Conservation (phyloP, 2,888 invertebrate genomes). For the Esperia sulphurella region DNA sequence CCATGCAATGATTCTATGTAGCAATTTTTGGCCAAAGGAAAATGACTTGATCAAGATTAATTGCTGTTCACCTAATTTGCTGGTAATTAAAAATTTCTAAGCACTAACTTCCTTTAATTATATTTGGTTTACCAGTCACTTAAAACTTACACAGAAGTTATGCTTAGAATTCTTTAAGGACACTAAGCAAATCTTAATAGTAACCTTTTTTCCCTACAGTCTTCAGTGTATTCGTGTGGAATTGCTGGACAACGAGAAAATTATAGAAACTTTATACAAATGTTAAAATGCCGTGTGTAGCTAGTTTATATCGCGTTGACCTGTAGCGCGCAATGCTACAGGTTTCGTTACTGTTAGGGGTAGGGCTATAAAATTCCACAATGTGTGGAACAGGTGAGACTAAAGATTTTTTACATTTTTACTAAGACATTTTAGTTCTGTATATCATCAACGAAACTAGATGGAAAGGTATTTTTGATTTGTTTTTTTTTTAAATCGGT, state of each 20-base stretch:
- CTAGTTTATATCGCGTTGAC: slow-evolving; percentile 76
- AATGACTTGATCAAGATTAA: slow-evolving; percentile 6
- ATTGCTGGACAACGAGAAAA: slow-evolving; percentile 71
- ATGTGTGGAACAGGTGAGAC: slow-evolving; percentile 75
- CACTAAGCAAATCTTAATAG: slow-evolving; percentile 68
- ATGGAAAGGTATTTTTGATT: slow-evolving; percentile 31
- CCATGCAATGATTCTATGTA: not conserved
- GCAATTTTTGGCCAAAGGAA: slow-evolving; percentile 3
- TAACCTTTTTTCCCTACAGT: slow-evolving; percentile 79
- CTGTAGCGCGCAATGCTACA: slow-evolving; percentile 80
- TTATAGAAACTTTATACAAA: slow-evolving; percentile 64
- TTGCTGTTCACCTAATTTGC: slow-evolving; percentile 51
- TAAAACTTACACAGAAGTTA: slow-evolving; percentile 20
- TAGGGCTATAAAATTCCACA: slow-evolving; percentile 72
- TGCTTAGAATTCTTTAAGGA: slow-evolving; percentile 69
- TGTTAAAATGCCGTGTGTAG: slow-evolving; percentile 72
- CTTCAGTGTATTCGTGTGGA: slow-evolving; percentile 74
- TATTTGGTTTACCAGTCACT: slow-evolving; percentile 1
- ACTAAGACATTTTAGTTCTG: slow-evolving; percentile 60
- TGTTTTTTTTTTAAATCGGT: slow-evolving; percentile 11
- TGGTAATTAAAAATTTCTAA: slow-evolving; percentile 68
- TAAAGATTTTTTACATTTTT: slow-evolving; percentile 72
- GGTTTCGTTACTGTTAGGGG: slow-evolving; percentile 76
- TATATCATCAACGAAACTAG: slow-evolving; percentile 25
- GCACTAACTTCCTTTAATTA: slow-evolving; percentile 32